phyloP scores from a whole-genome alignment of 2,113 vertebrate species.

The Eulemur macaco region DNA sequence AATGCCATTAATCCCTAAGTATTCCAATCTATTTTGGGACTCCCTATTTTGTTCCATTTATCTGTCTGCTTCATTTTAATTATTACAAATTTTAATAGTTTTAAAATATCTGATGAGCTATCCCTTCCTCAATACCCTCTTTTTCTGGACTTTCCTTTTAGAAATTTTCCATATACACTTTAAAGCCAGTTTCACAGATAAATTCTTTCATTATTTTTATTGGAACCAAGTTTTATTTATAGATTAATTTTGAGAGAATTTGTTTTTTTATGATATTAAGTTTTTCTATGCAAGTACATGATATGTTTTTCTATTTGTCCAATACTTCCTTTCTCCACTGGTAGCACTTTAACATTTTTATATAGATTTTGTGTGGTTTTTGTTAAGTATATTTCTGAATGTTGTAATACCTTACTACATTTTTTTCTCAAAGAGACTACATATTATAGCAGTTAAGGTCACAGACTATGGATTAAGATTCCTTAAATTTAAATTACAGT shows the following conservation, averaged over 20 bases:
- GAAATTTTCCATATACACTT: constrained; percentile 32
- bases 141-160: background rate
- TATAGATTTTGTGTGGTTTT: background rate
- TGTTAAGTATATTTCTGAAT: background rate
- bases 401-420: background rate
- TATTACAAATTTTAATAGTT: background rate
- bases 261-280: constrained; percentile 1
- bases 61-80: background rate
- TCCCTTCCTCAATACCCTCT: background rate
- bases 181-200: constrained; percentile 20
- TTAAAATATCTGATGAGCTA: background rate
- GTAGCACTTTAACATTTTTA: background rate
- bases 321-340: background rate
- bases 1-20: background rate
- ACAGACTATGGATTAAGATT: background rate
- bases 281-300: background rate
- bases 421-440: background rate
- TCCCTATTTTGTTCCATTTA: background rate
- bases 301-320: constrained; percentile 44
- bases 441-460: background rate
- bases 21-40: background rate
- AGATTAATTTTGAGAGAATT: constrained; percentile 24
- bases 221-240: constrained; percentile 30
- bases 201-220: background rate
- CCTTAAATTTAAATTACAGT: background rate